Evolutionary conservation across 2,113 vertebrate species (phyloP).

Genomic region (Myrmophylax atrothorax): DNA sequence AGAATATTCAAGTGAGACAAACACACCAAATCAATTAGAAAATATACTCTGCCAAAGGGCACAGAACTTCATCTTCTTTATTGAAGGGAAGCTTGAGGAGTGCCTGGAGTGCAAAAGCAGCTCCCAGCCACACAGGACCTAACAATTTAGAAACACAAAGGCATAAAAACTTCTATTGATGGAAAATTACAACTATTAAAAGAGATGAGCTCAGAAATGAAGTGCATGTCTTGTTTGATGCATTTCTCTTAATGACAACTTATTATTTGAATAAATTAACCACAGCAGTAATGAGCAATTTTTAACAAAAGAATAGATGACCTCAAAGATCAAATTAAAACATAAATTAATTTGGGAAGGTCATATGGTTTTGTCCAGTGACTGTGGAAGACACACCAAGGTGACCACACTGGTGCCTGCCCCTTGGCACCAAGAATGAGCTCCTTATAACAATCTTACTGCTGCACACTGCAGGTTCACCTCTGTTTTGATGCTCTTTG

Average conservation of each 20-base stretch:
- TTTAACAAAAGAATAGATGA: not conserved
- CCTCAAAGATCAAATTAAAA: not conserved
- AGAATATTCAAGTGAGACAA: not conserved
- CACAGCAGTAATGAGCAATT: not conserved
- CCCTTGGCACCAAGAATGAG: not conserved
- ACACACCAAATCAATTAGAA: slow-evolving; percentile 8
- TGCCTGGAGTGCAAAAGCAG: not conserved
- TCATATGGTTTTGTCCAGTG: not conserved
- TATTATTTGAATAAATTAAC: not conserved
- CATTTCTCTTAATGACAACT: not conserved
- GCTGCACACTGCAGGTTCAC: not conserved
- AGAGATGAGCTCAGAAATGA: not conserved
- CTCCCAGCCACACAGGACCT: not conserved
- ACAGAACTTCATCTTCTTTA: not conserved
- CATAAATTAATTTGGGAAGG: not conserved
- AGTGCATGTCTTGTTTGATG: not conserved
- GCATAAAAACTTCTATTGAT: not conserved
- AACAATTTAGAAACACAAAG: not conserved
- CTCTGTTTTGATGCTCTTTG: not conserved
- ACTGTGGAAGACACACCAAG: not conserved
- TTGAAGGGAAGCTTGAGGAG: not conserved
- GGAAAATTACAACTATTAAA: not conserved
- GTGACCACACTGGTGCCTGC: not conserved
- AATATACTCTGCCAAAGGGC: not conserved
- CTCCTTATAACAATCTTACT: not conserved